Evolutionary conservation across 2,113 vertebrate genomes (phyloP).

Genomic region (Saguinus midas): DNA sequence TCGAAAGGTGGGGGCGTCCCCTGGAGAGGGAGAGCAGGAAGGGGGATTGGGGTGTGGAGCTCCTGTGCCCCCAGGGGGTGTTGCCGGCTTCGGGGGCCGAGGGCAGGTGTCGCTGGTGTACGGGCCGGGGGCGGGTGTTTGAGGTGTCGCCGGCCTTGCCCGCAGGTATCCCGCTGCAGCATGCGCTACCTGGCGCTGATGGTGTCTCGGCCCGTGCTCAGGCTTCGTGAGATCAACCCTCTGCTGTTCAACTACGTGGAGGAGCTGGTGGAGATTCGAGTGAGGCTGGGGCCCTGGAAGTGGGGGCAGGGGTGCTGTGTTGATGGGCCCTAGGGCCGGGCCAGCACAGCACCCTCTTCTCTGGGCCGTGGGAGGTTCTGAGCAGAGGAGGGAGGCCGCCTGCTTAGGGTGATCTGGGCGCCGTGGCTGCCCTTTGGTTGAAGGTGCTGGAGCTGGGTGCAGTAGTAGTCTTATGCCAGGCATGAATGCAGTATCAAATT

Average conservation of each 20-base stretch:
- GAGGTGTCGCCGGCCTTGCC: fast-evolving
- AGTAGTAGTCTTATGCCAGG: fast-evolving
- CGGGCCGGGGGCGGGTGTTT: too few species aligned
- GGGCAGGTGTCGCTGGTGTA: background rate
- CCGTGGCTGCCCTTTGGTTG: background rate
- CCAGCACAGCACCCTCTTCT: background rate
- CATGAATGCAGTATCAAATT: background rate
- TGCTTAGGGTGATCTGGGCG: background rate
- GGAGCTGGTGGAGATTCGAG: conserved; percentile 97
- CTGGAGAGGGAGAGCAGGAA: background rate
- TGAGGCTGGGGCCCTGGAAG: conserved; percentile 73
- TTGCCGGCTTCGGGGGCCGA: background rate
- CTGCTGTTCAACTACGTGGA: conserved; percentile 98
- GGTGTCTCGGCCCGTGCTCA: conserved; percentile 94
- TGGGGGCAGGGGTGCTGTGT: too few species aligned
- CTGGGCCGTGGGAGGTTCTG: background rate
- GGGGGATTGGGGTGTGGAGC: fast-evolving
- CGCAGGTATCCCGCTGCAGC: conserved; percentile 95
- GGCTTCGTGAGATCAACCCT: conserved; percentile 95
- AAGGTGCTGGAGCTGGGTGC: background rate
- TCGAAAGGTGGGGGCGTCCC: conserved; percentile 86
- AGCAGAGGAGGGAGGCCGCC: background rate
- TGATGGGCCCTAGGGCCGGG: background rate
- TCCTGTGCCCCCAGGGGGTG: background rate
- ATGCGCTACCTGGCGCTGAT: conserved; percentile 96